These are phyloP conservation scores for Halictus rubicundus DNA, from an alignment of 1,140 invertebrate species.

Conservation along the genomic window DNA sequence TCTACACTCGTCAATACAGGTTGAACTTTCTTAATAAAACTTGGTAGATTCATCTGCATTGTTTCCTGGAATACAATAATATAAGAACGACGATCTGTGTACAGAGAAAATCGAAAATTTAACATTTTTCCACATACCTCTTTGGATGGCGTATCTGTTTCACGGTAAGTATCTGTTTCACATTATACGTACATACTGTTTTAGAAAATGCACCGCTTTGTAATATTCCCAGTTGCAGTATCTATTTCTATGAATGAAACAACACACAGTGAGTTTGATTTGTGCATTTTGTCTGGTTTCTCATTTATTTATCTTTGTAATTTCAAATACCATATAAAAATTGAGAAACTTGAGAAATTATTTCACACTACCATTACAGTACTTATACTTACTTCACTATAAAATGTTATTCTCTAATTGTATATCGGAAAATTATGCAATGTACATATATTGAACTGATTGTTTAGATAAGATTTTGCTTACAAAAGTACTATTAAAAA, in stretches of 20 bases:
- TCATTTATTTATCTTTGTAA: not conserved
- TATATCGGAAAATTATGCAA: not conserved
- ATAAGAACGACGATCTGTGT: not conserved
- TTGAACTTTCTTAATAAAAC: conserved; percentile 72
- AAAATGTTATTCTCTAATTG: not conserved
- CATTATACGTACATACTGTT: conserved; percentile 1
- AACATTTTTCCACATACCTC: conserved; percentile 65
- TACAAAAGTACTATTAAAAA: not conserved
- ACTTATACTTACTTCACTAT: conserved; percentile 6
- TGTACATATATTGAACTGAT: conserved; percentile 13
- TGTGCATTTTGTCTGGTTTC: not conserved
- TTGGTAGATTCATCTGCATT: conserved; percentile 72
- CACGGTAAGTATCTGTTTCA: conserved; percentile 22
- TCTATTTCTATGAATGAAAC: conserved; percentile 15
- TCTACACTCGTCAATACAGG: conserved; percentile 43
- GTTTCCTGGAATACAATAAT: conserved; percentile 71
- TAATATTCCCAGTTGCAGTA: conserved; percentile 16
- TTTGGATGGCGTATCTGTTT: too few species aligned
- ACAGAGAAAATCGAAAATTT: conserved; percentile 26
- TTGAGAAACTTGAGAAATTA: not conserved
- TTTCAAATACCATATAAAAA: conserved; percentile 1
- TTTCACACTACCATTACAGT: not conserved
- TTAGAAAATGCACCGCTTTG: conserved; percentile 22
- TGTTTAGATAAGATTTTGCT: not conserved
- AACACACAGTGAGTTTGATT: conserved; percentile 5